Evolutionary conservation across 2,888 invertebrate genomes (phyloP), one percentile per base, ranked within the genome.

Genomic region (Melikaiella ostensackeni): DNA sequence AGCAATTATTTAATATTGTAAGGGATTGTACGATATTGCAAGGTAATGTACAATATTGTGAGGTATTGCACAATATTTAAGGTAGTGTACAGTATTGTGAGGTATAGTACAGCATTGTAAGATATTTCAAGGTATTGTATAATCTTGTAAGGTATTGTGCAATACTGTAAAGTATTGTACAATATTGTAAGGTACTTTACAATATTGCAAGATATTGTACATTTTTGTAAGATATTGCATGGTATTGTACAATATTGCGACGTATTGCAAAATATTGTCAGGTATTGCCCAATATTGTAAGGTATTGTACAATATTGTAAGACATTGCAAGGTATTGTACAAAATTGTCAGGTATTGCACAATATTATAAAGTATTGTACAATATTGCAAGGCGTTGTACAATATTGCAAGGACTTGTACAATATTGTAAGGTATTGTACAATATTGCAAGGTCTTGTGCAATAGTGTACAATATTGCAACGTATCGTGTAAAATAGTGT

Each of bases 121-220:
- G 33, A 50, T 74, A 77, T 61, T 70, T 76, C 59, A 75, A 57
- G 62, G n/a, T 75, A 38, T 27, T 63, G 61, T 55, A 21, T 35
- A 63, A 35, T 55, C 24, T 73, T 61, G 59, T 24, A 73, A 63
- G 50, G 21, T 75, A 38, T 38, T 64, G 66, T 55, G 27, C 46
- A 63, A 50, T 55, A 61, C 62, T 66, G 64, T 42, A 2, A 30
- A 30, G 30, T 4, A 2, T 3, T 9, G 0, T 9, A 35, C 35
- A 35, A 35, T 35, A 35, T 9, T 35, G 9, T 11, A 9, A 35
- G 35, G 11, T 9, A 9, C n/a, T 35, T 19, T 9, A 46, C 11
- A 46, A 19, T 46, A 19, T 46, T 46, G 19, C 3, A 19, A 46
- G 5, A 5, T 46, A 46, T 46, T 19, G 19, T 19, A 3, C 1